These are phyloP conservation scores for Anguilla rostrata DNA, from an alignment of 2,113 vertebrate species.

Conservation along the genomic window DNA sequence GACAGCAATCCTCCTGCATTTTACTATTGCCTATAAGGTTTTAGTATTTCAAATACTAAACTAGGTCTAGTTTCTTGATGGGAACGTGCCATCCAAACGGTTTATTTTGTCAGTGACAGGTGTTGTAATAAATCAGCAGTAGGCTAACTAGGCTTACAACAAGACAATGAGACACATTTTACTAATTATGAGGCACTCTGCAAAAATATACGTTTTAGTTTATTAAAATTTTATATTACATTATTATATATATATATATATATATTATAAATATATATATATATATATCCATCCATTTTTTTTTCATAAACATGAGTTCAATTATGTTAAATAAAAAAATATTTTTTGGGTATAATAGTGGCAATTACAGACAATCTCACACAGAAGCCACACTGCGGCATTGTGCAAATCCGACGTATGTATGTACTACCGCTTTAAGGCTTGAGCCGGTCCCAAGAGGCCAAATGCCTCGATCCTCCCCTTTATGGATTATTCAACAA, in stretches of 20 bases:
- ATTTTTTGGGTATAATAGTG: too few species aligned
- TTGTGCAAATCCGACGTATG: neutral
- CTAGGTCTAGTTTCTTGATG: neutral
- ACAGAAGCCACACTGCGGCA: neutral
- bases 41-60: neutral
- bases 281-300: too few species aligned
- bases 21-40: neutral
- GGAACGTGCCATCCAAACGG: neutral
- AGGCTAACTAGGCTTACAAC: neutral
- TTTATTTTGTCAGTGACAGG: slow-evolving; percentile 31
- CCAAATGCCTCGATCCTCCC: slow-evolving; percentile 64
- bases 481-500: slow-evolving; percentile 76
- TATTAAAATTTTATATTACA: too few species aligned
- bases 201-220: neutral
- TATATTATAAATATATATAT: too few species aligned
- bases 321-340: too few species aligned
- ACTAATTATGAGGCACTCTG: neutral
- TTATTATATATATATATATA: too few species aligned
- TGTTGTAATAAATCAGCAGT: neutral
- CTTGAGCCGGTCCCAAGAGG: slow-evolving; percentile 60
- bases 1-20: neutral
- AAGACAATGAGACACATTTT: neutral
- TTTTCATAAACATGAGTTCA: too few species aligned
- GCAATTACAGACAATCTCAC: neutral
- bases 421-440: slow-evolving; percentile 66